Evolutionary conservation across 2,113 vertebrate genomes (phyloP), one percentile per base, ranked within the genome.

Genomic region (Pelvicachromis taeniatus): DNA sequence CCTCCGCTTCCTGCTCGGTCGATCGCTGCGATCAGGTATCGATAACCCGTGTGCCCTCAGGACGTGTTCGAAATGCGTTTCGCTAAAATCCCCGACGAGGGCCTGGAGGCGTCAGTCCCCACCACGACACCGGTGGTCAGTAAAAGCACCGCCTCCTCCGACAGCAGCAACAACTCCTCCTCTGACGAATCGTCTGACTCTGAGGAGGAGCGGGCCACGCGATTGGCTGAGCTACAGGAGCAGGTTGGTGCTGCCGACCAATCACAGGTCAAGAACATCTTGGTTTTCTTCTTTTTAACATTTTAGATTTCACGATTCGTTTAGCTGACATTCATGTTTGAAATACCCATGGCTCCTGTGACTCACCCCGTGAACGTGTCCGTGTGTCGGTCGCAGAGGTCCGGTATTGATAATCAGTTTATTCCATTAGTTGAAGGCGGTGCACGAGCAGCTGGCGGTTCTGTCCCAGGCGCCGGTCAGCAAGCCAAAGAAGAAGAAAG

Each of bases 31-130:
- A 13, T 70, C 26, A 3, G 2, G 55, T 19, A 26, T 26, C n/a
- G 2, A 8, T 38, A 23, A 59, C 61, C 7, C 5, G 16, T 56
- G 8, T 31, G 5, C 82, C 12, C 23, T 10, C 87, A 99, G 99
- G 99, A 99, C 1, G 98, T 99, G 82, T 99, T 99, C 29, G 99
- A 99, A 96, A 99, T 99, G 99, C 97, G 98, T 40, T 99, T 99
- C 1, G 99, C 99, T 40, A 99, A 99, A 94, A 99, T 99, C 97
- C 98, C 99, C 0, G 98, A 99, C 2, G 99, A 99, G 92, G 98
- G 97, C 0, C 93, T 95, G 4, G 98, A 99, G 89, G 95, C 92
- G 0, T 97, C 98, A 0, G 93, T 95, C 0, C 95, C 97, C 0
- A 94, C 97, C 0, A 97, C 97, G 1, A 97, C 97, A 0, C 95